Conservation (phyloP, 53 echinoderm and acorn worm species). For the Temnopleurus reevesii region DNA sequence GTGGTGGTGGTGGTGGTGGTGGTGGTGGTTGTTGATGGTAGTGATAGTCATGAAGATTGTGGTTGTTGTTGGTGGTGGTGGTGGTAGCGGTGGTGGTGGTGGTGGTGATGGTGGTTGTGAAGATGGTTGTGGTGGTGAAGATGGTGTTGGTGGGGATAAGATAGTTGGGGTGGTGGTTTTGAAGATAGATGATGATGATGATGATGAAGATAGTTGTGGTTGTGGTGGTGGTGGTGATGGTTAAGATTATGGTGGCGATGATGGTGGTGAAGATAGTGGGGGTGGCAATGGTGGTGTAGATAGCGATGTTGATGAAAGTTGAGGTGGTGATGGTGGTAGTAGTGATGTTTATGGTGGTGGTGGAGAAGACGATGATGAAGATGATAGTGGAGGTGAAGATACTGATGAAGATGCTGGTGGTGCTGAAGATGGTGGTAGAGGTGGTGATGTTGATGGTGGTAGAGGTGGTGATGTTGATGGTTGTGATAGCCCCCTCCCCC, state of each 20-base stretch:
- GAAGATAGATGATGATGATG: conserved; percentile 22
- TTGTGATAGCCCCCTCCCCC: too few relatives aligned
- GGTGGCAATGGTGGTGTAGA: neutral
- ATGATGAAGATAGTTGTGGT: neutral
- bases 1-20: neutral
- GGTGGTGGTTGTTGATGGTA: conserved; percentile 13
- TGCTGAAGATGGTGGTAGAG: neutral
- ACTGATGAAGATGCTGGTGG: neutral
- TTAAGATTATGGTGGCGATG: neutral
- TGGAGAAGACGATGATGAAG: neutral
- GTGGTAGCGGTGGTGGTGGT: neutral
- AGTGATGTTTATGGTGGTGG: neutral
- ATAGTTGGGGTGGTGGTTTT: neutral
- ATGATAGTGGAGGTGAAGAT: neutral
- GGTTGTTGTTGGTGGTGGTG: neutral
- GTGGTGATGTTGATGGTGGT: neutral
- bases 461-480: neutral
- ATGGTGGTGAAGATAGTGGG: neutral
- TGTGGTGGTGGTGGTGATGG: neutral
- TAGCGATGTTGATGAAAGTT: neutral
- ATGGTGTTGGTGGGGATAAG: conserved; percentile 42
- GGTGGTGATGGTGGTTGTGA: conserved; percentile 1
- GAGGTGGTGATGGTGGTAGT: neutral
- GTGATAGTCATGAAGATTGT: conserved; percentile 37
- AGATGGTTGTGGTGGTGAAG: conserved; percentile 37